Conservation (phyloP, 2,888 invertebrate genomes). For the Drosophila multiciliata region DNA sequence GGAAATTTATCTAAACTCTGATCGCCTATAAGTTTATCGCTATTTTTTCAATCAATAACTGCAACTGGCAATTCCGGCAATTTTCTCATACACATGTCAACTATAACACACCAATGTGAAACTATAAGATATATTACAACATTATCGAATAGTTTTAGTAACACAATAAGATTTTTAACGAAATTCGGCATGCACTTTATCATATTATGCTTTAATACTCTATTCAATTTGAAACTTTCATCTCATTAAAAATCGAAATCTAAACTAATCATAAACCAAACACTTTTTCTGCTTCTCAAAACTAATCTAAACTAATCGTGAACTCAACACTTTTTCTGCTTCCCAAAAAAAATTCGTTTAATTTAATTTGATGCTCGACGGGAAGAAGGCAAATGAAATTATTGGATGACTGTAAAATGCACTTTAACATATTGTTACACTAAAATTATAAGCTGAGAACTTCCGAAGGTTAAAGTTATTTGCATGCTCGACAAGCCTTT, state of each 20-base stretch:
- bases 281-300: background rate
- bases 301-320: too few species aligned
- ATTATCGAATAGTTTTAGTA: background rate
- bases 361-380: background rate
- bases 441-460: background rate
- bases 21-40: background rate
- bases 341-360: too few species aligned
- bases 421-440: background rate
- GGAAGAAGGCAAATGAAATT: background rate
- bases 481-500: background rate
- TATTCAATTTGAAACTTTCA: background rate
- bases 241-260: background rate
- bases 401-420: background rate
- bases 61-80: background rate
- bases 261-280: background rate
- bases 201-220: background rate
- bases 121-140: background rate
- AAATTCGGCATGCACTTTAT: background rate
- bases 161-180: background rate
- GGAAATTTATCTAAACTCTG: too few species aligned
- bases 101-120: background rate
- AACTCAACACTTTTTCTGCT: too few species aligned
- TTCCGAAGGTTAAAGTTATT: background rate
- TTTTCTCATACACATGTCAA: background rate
- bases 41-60: background rate